Conservation (phyloP, 2,113 vertebrate species). For the Calyptommatus sinebrachiatus region DNA sequence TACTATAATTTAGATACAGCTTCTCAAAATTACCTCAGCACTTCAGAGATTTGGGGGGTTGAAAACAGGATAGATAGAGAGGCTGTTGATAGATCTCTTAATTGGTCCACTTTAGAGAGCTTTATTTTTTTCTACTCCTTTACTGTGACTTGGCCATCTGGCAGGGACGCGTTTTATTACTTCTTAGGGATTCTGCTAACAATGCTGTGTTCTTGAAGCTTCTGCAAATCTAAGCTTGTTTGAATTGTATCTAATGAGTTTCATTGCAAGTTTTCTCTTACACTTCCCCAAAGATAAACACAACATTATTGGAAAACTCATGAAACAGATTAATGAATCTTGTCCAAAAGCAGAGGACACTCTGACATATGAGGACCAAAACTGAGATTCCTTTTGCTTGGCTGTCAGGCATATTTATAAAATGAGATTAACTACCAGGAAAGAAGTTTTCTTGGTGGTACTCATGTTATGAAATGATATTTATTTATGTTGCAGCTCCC, state of each 20-base stretch:
- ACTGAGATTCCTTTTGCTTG: background rate
- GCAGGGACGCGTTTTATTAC: constrained; percentile 43
- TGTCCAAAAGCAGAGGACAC: background rate
- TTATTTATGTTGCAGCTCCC: no score
- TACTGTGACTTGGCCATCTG: constrained; percentile 49
- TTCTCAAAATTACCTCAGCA: constrained; percentile 22
- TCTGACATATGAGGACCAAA: background rate
- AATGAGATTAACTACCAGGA: background rate
- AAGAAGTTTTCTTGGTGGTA: background rate
- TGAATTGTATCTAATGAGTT: constrained; percentile 14
- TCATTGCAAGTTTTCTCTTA: background rate
- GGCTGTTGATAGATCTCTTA: constrained; percentile 31
- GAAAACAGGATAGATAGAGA: constrained; percentile 37
- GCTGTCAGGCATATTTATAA: background rate
- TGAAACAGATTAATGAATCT: background rate
- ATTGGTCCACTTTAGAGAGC: constrained; percentile 35
- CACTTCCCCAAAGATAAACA: constrained; percentile 6
- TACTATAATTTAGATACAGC: constrained; percentile 26
- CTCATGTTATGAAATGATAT: background rate
- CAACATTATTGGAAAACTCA: background rate
- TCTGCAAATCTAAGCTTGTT: constrained; percentile 36
- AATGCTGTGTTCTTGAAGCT: constrained; percentile 14
- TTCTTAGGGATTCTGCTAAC: constrained; percentile 47
- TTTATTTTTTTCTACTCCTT: constrained; percentile 50
- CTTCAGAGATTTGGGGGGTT: constrained; percentile 40